A percentile compares a stretch with the other conserved stretches of the same genome.
These are phyloP conservation scores for Mystacornis crossleyi DNA, from an alignment of 2,113 vertebrate genomes.

Conservation along the genomic window DNA sequence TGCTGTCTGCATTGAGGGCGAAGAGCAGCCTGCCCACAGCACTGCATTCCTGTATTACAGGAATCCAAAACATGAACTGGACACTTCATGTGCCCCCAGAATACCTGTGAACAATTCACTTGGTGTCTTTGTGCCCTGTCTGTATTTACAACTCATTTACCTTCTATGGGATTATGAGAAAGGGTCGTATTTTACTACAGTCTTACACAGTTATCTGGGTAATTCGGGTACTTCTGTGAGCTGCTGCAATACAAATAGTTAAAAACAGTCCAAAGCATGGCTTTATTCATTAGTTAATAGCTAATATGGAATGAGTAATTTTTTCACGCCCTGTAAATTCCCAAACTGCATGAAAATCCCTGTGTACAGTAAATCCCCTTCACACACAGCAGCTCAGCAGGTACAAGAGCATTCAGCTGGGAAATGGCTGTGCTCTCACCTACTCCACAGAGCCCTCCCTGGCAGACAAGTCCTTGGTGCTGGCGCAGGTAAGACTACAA, in stretches of 20 bases:
- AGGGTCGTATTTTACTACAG: neutral
- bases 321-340: neutral
- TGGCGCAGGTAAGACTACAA: neutral
- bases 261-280: neutral
- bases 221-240: neutral
- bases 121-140: neutral
- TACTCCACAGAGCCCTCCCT: neutral
- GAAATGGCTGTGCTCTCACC: neutral
- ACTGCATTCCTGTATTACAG: neutral
- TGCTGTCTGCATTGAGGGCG: neutral
- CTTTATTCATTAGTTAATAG: neutral
- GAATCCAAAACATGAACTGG: neutral
- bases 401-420: neutral
- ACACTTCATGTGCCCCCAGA: neutral
- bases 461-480: neutral
- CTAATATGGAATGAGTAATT: neutral
- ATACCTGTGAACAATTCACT: neutral
- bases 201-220: neutral
- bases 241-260: neutral
- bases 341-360: neutral
- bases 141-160: neutral
- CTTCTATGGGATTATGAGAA: neutral
- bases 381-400: neutral
- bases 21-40: neutral
- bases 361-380: neutral